Percentiles rank a stretch among this genome's conserved stretches.
Evolutionary conservation across 2,888 invertebrate species (phyloP).

Genomic region (Amiota minor): DNA sequence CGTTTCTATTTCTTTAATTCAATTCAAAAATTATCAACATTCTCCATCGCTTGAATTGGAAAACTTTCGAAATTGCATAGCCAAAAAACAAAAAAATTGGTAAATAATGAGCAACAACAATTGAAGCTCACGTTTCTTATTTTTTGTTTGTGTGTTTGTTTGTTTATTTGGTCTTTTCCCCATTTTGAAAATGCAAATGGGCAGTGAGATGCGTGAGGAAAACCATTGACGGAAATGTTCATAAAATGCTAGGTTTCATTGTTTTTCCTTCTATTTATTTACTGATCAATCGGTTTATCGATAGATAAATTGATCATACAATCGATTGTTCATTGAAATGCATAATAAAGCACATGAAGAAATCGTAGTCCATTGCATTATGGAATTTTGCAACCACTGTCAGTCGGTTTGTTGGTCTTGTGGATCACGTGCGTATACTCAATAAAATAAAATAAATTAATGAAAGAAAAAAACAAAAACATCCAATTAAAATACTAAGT

Average conservation of each 20-base stretch:
- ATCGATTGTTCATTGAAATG: too few species aligned
- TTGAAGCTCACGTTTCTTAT: conserved; percentile 6
- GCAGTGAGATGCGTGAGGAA: conserved; percentile 13
- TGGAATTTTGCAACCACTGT: not conserved
- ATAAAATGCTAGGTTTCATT: too few species aligned
- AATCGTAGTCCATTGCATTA: too few species aligned
- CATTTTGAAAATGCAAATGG: not conserved
- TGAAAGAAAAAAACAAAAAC: too few species aligned
- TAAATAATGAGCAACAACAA: not conserved
- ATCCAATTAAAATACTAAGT: conserved; percentile 60
- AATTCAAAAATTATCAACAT: conserved; percentile 9
- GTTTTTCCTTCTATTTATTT: too few species aligned
- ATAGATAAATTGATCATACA: not conserved
- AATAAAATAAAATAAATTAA: conserved; percentile 48
- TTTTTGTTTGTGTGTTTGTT: not conserved
- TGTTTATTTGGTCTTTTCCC: not conserved
- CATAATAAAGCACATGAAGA: too few species aligned
- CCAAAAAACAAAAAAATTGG: not conserved
- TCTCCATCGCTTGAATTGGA: not conserved
- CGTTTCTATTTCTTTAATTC: not conserved
- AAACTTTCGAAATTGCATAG: not conserved
- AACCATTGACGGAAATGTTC: not conserved
- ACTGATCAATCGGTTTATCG: not conserved
- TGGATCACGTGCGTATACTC: conserved; percentile 62
- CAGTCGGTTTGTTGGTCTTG: conserved; percentile 29